Evolutionary conservation across 2,113 vertebrate genomes (phyloP).

Genomic region (Herpetotheres cachinnans): DNA sequence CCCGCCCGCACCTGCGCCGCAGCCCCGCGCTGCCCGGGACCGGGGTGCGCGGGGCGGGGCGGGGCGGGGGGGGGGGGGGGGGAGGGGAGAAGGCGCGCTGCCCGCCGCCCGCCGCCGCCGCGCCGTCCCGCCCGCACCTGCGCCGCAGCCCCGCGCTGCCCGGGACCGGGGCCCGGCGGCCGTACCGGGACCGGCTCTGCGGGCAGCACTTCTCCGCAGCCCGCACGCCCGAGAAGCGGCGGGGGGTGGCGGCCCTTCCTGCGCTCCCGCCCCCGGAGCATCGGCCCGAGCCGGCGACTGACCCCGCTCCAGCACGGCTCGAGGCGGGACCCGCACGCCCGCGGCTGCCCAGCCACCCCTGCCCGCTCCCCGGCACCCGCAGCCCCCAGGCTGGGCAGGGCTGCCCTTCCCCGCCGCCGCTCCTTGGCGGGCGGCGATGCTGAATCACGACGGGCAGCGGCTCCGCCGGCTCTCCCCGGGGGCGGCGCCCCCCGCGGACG

Average conservation of each 20-base stretch:
- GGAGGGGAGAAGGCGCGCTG: too few species aligned
- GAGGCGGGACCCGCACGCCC: background rate
- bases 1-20: background rate
- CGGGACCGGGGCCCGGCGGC: background rate
- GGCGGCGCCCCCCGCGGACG: background rate
- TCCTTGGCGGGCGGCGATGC: background rate
- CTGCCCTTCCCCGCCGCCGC: background rate
- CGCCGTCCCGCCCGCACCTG: background rate
- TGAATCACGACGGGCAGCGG: slow-evolving; percentile 29
- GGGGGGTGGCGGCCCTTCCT: background rate
- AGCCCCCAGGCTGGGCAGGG: background rate
- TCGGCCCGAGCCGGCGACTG: background rate
- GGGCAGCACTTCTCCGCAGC: background rate
- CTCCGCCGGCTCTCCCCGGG: background rate
- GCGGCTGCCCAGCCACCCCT: too few species aligned
- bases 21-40: background rate
- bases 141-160: background rate
- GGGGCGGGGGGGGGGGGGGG: too few species aligned
- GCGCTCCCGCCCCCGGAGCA: background rate
- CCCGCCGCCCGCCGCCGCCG: background rate
- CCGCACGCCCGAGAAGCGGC: background rate
- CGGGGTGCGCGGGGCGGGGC: too few species aligned
- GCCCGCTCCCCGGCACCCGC: background rate
- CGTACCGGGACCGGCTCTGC: background rate
- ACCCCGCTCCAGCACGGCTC: background rate